A percentile compares a stretch with the other conserved stretches of the same genome.
These are phyloP conservation scores for Apamea sordens DNA, from an alignment of 2,888 invertebrate species.

Conservation along the genomic window DNA sequence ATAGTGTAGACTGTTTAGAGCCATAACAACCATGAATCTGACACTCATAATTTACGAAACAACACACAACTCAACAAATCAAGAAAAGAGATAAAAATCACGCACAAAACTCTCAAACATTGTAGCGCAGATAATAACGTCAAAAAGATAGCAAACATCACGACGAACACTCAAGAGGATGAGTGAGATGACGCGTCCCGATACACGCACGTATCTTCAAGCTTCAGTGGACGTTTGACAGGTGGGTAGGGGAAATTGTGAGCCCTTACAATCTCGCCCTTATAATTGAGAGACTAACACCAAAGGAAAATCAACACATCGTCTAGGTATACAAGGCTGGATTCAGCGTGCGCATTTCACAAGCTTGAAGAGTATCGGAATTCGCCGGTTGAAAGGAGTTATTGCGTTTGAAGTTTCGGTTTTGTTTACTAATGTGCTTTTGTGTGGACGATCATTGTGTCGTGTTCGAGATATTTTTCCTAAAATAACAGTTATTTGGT, in stretches of 20 bases:
- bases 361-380: slow-evolving; percentile 56
- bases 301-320: slow-evolving; percentile 49
- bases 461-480: slow-evolving; percentile 56
- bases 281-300: slow-evolving; percentile 54
- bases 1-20: not conserved
- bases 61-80: slow-evolving; percentile 32
- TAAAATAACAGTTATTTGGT: slow-evolving; percentile 62
- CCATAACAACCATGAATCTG: not conserved
- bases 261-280: slow-evolving; percentile 57
- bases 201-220: slow-evolving; percentile 75
- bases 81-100: slow-evolving; percentile 58
- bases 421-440: slow-evolving; percentile 72
- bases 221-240: slow-evolving; percentile 78
- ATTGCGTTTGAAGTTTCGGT: slow-evolving; percentile 69
- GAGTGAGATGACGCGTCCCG: slow-evolving; percentile 74
- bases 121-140: slow-evolving; percentile 60
- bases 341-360: slow-evolving; percentile 9
- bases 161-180: slow-evolving; percentile 64
- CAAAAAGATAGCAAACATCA: slow-evolving; percentile 67
- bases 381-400: slow-evolving; percentile 64
- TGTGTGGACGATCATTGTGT: slow-evolving; percentile 66
- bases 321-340: slow-evolving; percentile 27
- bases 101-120: slow-evolving; percentile 50
- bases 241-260: slow-evolving; percentile 69
- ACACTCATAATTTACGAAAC: slow-evolving; percentile 12